Evolutionary conservation across 2,113 vertebrate genomes (phyloP), one percentile per base, ranked within the genome.

Genomic region (Agapornis roseicollis): DNA sequence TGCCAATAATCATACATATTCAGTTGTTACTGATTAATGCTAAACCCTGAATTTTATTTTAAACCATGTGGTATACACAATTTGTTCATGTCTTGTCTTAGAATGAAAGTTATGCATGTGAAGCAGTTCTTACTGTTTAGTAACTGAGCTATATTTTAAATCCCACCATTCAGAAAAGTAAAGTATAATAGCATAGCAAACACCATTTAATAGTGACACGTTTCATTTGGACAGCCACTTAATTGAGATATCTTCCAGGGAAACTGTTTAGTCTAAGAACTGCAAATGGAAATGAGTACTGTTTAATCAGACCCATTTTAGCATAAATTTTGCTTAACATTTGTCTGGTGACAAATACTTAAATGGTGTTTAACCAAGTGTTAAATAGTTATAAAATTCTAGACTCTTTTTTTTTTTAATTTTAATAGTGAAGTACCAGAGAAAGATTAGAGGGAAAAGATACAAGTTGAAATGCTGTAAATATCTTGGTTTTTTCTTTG

Each of bases 361-460:
- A 95, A 96, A 93, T 71, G 93, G 92, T 85, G 95, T 88, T 97
- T 97, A 97, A 96, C 96, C 96, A 96, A 94, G 84, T 96, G 87
- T 96, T 97, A 96, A 96, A 97, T 90, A 92, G 93, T 89, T 96
- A 88, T 90, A 92, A 95, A 94, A 90, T 89, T 94, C 70, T 85
- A 89, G 53, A 74, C 41, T 94, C 77, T 80, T 65, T 63, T 83
- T 65, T 63, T 83, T 95, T 96, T 95, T 88, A 79, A 88, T 96
- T 96, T 96, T 91, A 91, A 94, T 91, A 94, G 42, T 89, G 60
- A 93, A 96, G 44, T 89, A 53, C 61, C 80, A 83, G 79, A 91
- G 89, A 83, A 91, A 95, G 53, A 95, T 83, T 87, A 91, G 68
- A 72, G 17, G 37, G n/a, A 28, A 52, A 80, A 95, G 91, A 78